Evolutionary conservation across 1,140 invertebrate species (phyloP), one percentile per base, ranked within the genome.

Genomic region (Metaphire vulgaris): DNA sequence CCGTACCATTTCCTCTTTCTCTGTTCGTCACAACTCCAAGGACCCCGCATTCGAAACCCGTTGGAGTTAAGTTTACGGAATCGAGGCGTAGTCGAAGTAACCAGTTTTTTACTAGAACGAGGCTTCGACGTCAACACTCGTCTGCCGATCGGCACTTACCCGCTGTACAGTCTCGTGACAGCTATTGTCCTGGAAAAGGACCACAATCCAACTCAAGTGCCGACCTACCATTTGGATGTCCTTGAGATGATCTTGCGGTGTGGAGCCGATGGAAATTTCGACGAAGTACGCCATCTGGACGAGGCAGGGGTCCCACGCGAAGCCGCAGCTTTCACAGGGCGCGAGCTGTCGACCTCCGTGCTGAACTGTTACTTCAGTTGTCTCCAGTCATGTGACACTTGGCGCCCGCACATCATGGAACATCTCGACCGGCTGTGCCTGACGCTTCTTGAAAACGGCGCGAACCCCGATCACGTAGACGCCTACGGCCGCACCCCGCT

Each of bases 221-320:
- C 76, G 1, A 66, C 33, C 28, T 74, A 69, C 33, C 75, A 76
- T 69, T 33, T 77, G 16, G 33, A 69, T n/a, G 34, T 72, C 6
- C 34, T 77, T n/a, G 28, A 68, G 29, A 26, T 32, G 41, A 31
- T 77, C 15, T 66, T 77, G 2, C 28, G 31, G 21, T 71, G 41
- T n/a, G 76, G 76, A 14, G 76, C 76, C 12, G 70, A 74, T 65
- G 33, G 71, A 1, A 74, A 77, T 65, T 77, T 74, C 41, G 72
- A 77, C 31, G 76, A 77, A 74, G 56, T 31, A 33, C 31, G 6
- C 1, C 32, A 71, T 0, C 15, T 64, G 29, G 12, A 67, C 67
- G 1, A 2, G 28, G 28, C 56, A 67, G 28, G 16, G n/a, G 31
- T 29, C 71, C 29, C 29, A 66, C n/a, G 1, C 34, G 14, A 33